Base-by-base conservation (phyloP, 2,113 vertebrate species). In the Notothenia rossii region DNA sequence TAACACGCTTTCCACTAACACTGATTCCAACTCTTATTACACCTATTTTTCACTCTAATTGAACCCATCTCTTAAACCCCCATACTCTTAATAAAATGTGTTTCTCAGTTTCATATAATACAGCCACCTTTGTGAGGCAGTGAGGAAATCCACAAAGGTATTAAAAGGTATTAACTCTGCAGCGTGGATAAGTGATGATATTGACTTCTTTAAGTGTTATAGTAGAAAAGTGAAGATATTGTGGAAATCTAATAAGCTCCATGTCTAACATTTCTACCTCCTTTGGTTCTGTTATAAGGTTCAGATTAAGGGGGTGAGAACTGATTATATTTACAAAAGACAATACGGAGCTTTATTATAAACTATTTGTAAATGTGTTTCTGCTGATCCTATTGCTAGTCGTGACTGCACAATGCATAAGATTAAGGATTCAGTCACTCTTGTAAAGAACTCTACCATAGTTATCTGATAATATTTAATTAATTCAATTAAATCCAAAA, bases 11-110 rank as follows among this genome's bases (percentile, higher is more conserved):
- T 53, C 14, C 1, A 3, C 7, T 63, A 22, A 54, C 18, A 49
- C 40, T 17, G 36, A 40, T 56, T 63, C 48, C 20, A 63, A 56
- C 59, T n/a, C 25, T 8, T 14, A 77, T 17, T 67, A 61, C 46
- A 29, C 48, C 15, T 1, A 10, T 14, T 48, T 65, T 49, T 56
- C 4, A 67, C 20, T 60, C 2, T 20, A 46, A 33, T 46, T 1
- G 5, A 14, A 50, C 11, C 4, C 45, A 49, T 49, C 25, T 50
- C 29, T 61, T 10, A 60, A 67, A 5, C 13, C 13, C 4, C 25
- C 12, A 50, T 58, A 10, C 62, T 50, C n/a, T 67, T n/a, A 48
- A 22, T 63, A 0, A 13, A 1, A 33, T 75, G 13, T 43, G 40
- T 50, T 14, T 58, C 29, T 62, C 40, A 56, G 17, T 55, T 50